Percentiles rank a stretch among this genome's conserved stretches.
phyloP scores from a whole-genome alignment of 2,113 vertebrate genomes.

The Chauna torquata region DNA sequence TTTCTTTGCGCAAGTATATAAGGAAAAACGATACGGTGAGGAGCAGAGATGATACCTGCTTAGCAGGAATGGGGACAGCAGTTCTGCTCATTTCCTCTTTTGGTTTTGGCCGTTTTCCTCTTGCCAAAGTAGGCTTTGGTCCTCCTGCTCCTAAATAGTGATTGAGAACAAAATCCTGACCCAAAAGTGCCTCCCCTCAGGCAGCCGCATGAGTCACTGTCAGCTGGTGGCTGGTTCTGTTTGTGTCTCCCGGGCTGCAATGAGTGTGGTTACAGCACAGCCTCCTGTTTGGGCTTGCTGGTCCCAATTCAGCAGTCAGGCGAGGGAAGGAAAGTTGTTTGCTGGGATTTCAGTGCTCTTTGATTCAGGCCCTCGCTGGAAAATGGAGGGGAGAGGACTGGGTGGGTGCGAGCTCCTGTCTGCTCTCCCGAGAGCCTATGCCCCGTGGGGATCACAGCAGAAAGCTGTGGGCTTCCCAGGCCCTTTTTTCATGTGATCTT shows the following conservation, averaged over 20 bases:
- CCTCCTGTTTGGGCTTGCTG: background rate
- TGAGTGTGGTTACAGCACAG: fast-evolving
- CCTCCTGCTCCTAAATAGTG: background rate
- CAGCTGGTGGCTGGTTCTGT: background rate
- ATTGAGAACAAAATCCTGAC: background rate
- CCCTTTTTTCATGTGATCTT: background rate
- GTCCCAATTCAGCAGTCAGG: background rate
- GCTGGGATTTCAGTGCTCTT: background rate
- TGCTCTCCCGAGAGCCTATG: background rate
- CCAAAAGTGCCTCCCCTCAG: background rate
- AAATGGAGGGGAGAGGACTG: too few species aligned
- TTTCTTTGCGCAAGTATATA: background rate
- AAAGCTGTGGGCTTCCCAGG: background rate
- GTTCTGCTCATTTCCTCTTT: background rate
- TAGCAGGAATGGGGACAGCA: fast-evolving
- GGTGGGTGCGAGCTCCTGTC: background rate
- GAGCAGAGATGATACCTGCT: background rate
- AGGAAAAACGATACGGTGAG: fast-evolving
- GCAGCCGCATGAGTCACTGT: background rate
- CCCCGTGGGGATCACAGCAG: background rate
- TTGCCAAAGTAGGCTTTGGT: background rate
- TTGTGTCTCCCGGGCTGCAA: background rate
- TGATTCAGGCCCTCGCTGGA: background rate
- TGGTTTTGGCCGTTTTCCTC: background rate
- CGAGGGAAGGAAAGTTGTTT: background rate